Evolutionary conservation across 2,797 vertebrate genomes (phyloP), one percentile per base, ranked within the genome.

Genomic region (Acanthopagrus latus): DNA sequence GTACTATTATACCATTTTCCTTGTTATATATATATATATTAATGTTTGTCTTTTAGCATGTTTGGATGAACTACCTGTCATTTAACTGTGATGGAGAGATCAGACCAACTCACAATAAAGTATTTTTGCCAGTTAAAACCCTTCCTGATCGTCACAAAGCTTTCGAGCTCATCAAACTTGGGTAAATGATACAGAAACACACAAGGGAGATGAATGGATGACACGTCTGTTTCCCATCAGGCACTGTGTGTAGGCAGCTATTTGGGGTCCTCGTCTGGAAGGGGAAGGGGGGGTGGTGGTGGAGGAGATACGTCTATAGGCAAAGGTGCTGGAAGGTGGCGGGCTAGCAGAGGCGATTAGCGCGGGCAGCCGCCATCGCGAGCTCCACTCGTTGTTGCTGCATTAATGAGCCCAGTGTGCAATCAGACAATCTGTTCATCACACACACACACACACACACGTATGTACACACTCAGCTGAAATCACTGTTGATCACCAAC

Each of bases 351-450:
- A 66, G 64, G 68, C 77, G 79, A 89, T 89, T 86, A 90, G 75
- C 83, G 89, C 84, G 78, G 43, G 75, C 66, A 27, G 79, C 81
- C 56, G 69, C 81, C 80, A 75, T 78, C n/a, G 56, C 65, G n/a
- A 25, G 69, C 65, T 54, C 76, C 57, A 67, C 64, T 86, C 68
- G 76, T 81, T 89, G 82, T 81, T 75, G 71, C 81, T 57, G 83
- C 88, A 87, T 89, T 84, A 86, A 92, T 83, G 74, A 90, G 76
- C 6, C 55, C 52, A 6, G 65, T 20, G 51, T 60, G 64, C 56
- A 69, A 69, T 63, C 58, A 56, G 41, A 74, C 59, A 47, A 18
- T 64, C 56, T 67, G 56, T 11, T 38, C 41, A 27, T 27, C 20
- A 46, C 13, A 23, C 38, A 44, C 62, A 60, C 57, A 58, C 3